Evolutionary conservation across 2,797 vertebrate species (phyloP).

Genomic region (Columba guinea): DNA sequence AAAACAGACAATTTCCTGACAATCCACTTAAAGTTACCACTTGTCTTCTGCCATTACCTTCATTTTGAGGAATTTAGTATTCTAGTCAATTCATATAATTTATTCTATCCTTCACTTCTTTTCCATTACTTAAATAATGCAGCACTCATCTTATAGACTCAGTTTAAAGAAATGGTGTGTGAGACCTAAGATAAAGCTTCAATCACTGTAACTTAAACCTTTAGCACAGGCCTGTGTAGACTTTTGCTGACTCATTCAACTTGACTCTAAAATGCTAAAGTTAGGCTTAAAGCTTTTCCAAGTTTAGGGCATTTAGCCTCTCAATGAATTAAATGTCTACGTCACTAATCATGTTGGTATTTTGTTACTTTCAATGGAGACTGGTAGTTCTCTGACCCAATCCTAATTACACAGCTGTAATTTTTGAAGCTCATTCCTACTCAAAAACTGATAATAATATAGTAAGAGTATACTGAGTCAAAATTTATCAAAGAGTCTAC

Average conservation of each 20-base stretch:
- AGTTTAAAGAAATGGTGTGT: background rate
- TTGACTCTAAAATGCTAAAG: conserved; percentile 15
- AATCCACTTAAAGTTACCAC: background rate
- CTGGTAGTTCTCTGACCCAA: background rate
- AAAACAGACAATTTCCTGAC: background rate
- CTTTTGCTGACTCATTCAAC: background rate
- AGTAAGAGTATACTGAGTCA: background rate
- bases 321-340: background rate
- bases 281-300: background rate
- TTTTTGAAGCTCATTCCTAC: background rate
- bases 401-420: background rate
- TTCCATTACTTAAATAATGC: conserved; percentile 74
- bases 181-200: conserved; percentile 66
- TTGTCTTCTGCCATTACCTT: background rate
- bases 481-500: background rate
- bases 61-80: background rate
- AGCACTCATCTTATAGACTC: conserved; percentile 76
- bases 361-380: background rate
- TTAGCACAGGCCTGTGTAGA: background rate
- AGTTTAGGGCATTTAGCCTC: background rate
- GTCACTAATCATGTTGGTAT: background rate
- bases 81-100: background rate
- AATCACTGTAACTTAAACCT: conserved; percentile 15
- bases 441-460: background rate
- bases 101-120: conserved; percentile 45